Evolutionary conservation across 2,888 invertebrate genomes (phyloP).

Genomic region (Watsonalla binaria): DNA sequence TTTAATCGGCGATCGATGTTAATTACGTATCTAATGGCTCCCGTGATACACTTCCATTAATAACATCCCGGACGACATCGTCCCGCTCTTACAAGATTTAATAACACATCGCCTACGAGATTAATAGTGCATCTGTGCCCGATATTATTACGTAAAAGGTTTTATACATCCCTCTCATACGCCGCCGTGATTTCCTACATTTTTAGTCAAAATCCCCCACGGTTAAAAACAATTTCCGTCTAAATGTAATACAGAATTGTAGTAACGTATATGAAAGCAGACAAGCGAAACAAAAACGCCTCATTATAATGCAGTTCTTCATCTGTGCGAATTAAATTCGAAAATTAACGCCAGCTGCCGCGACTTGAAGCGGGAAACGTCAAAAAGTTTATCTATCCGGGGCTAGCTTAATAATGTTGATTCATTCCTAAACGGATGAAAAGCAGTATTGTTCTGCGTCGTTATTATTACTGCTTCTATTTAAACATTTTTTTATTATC

Average conservation of each 20-base stretch:
- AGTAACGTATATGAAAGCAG: slow-evolving; percentile 44
- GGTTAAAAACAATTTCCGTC: no score
- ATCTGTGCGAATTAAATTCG: slow-evolving; percentile 58
- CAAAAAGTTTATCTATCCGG: slow-evolving; percentile 61
- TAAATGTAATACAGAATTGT: slow-evolving; percentile 28
- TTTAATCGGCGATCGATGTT: slow-evolving; percentile 66
- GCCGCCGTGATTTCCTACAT: no score
- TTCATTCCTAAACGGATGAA: slow-evolving; percentile 61
- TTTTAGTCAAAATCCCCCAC: no score
- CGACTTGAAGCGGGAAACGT: slow-evolving; percentile 43
- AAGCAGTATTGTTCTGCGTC: slow-evolving; percentile 64
- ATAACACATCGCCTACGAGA: slow-evolving; percentile 63
- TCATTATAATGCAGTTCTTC: slow-evolving; percentile 68
- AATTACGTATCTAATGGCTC: slow-evolving; percentile 77
- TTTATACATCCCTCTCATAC: neutral
- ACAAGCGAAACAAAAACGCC: slow-evolving; percentile 55
- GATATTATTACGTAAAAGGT: slow-evolving; percentile 60
- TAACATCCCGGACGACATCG: slow-evolving; percentile 66
- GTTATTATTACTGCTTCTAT: slow-evolving; percentile 72
- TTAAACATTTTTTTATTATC: slow-evolving; percentile 72
- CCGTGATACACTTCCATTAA: slow-evolving; percentile 79
- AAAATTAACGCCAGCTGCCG: slow-evolving; percentile 66
- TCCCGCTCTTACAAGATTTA: slow-evolving; percentile 67
- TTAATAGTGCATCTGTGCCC: slow-evolving; percentile 71
- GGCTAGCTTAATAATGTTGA: slow-evolving; percentile 66